Percentiles rank a stretch among this genome's conserved stretches.
Evolutionary conservation across 2,888 invertebrate genomes (phyloP).

Genomic region (Tachina fera): DNA sequence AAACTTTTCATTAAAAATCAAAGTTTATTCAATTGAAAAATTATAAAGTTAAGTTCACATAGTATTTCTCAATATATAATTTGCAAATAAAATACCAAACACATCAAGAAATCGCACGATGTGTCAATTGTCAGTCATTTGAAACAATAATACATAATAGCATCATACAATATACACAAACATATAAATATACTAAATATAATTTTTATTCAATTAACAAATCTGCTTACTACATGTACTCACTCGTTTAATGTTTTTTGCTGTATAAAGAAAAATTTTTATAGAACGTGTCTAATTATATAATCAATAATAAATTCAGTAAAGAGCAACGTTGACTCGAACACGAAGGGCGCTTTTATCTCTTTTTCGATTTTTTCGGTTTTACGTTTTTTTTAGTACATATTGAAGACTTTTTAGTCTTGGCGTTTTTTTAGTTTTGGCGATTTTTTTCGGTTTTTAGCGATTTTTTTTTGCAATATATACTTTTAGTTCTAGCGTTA

Average conservation of each 20-base stretch:
- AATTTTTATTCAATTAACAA: too few species aligned
- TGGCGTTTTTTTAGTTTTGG: too few species aligned
- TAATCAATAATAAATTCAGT: background rate
- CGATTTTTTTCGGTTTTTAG: background rate
- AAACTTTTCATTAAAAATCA: background rate
- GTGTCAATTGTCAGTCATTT: conserved; percentile 63
- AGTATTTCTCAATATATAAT: conserved; percentile 14
- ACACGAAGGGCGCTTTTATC: too few species aligned
- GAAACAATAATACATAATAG: conserved; percentile 10
- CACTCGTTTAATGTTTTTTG: too few species aligned
- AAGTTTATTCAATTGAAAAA: background rate
- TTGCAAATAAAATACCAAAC: conserved; percentile 55
- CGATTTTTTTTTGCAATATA: too few species aligned
- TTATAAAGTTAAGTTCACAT: background rate
- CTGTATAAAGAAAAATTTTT: background rate
- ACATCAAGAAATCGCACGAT: conserved; percentile 50
- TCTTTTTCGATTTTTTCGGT: background rate
- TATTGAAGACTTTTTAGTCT: too few species aligned
- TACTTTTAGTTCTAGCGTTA: too few species aligned
- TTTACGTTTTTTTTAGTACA: background rate
- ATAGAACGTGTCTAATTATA: conserved; percentile 2
- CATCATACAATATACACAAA: background rate
- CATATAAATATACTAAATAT: too few species aligned
- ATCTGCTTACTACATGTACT: too few species aligned
- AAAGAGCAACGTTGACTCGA: too few species aligned